Evolutionary conservation across 2,888 invertebrate genomes (phyloP).

Genomic region (Podotricha telesiphe): DNA sequence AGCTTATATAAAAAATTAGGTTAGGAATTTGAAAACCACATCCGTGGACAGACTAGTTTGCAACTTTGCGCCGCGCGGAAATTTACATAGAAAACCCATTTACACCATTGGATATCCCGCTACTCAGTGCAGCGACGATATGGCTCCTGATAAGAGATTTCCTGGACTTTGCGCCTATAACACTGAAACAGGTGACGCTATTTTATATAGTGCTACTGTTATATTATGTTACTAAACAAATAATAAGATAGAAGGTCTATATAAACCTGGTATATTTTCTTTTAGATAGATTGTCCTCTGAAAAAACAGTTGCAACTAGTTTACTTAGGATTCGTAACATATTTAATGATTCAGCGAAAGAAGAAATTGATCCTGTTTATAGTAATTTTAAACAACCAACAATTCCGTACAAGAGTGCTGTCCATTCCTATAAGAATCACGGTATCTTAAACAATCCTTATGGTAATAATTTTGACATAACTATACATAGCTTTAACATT

Average conservation of each 20-base stretch:
- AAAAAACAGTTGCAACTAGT: constrained; percentile 54
- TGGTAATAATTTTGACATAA: not conserved
- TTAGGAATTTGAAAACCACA: constrained; percentile 37
- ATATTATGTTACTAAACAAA: not conserved
- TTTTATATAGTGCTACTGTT: no score
- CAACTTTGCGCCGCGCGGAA: constrained; percentile 73
- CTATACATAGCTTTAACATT: not conserved
- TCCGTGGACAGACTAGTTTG: constrained; percentile 68
- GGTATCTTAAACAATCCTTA: not conserved
- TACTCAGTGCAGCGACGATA: constrained; percentile 62
- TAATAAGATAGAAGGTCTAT: not conserved
- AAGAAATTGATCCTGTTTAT: constrained; percentile 62
- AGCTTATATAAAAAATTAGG: constrained; percentile 37
- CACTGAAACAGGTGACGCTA: constrained; percentile 38
- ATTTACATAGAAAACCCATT: constrained; percentile 63
- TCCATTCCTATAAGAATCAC: not conserved
- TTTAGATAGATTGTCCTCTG: constrained; percentile 50
- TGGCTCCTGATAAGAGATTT: constrained; percentile 53
- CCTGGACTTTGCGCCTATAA: constrained; percentile 56
- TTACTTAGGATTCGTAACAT: constrained; percentile 67
- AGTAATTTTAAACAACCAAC: constrained; percentile 52
- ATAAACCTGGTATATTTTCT: constrained; percentile 32
- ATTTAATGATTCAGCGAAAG: constrained; percentile 59
- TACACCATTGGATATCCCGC: constrained; percentile 68
- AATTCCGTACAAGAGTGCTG: not conserved